phyloP scores from a whole-genome alignment of 2,888 invertebrate genomes.

The Andricus curvator region DNA sequence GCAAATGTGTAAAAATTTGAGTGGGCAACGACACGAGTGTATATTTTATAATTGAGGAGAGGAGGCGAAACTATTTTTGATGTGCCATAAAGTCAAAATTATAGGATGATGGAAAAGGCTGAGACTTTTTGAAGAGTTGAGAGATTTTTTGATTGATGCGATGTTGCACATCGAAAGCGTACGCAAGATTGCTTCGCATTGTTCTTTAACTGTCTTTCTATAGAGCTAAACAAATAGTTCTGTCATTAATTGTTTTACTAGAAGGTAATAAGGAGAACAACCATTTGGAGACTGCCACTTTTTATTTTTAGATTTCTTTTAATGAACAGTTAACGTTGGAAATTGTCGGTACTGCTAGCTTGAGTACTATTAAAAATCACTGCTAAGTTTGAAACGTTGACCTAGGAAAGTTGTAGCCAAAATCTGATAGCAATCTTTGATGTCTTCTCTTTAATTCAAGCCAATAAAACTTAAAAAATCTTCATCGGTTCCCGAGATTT shows the following conservation, averaged over 20 bases:
- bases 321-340: neutral
- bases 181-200: constrained; percentile 28
- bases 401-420: too few species aligned
- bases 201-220: constrained; percentile 9
- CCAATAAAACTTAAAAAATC: too few species aligned
- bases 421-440: too few species aligned
- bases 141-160: constrained; percentile 21
- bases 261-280: constrained; percentile 14
- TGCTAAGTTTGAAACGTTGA: too few species aligned
- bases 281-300: constrained; percentile 35
- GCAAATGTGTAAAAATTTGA: constrained; percentile 24
- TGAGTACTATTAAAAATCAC: too few species aligned
- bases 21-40: constrained; percentile 16
- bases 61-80: constrained; percentile 38
- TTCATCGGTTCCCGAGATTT: too few species aligned
- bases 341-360: too few species aligned
- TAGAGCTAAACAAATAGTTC: constrained; percentile 7
- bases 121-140: neutral
- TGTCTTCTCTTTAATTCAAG: too few species aligned
- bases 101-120: constrained; percentile 14
- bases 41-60: constrained; percentile 25
- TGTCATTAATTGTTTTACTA: constrained; percentile 11
- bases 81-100: constrained; percentile 41
- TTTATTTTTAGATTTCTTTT: constrained; percentile 16
- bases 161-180: constrained; percentile 19